Conservation (phyloP, 2,797 vertebrate species). For the Alca torda region DNA sequence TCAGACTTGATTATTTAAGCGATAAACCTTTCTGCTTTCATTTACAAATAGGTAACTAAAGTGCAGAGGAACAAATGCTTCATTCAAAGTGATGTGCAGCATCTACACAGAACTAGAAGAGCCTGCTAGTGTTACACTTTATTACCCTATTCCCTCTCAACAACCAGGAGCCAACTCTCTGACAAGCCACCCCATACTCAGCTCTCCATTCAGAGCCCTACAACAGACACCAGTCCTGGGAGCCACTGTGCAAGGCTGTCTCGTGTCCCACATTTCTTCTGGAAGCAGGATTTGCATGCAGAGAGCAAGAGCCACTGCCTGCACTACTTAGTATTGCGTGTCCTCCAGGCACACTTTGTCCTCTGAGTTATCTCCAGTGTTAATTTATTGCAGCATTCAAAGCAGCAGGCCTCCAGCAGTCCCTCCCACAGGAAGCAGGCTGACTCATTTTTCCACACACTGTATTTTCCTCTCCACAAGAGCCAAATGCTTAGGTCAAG, state of each 20-base stretch:
- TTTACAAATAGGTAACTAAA: not conserved
- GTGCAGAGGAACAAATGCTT: not conserved
- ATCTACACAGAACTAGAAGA: not conserved
- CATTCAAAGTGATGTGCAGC: not conserved
- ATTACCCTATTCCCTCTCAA: not conserved
- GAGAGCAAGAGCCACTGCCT: not conserved
- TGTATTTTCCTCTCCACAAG: constrained; percentile 41
- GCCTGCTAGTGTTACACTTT: not conserved
- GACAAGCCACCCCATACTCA: not conserved
- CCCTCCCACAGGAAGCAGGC: constrained; percentile 53
- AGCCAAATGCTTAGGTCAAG: constrained; percentile 35
- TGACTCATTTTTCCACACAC: constrained; percentile 56
- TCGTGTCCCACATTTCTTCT: not conserved
- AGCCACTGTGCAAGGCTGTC: not conserved
- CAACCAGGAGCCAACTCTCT: not conserved
- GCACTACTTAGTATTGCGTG: not conserved
- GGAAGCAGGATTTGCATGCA: not conserved
- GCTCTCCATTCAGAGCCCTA: not conserved
- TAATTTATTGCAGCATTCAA: constrained; percentile 52
- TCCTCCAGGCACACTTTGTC: constrained; percentile 63
- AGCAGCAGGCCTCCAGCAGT: constrained; percentile 5
- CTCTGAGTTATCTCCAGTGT: constrained; percentile 49
- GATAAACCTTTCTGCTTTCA: not conserved
- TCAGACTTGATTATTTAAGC: not conserved
- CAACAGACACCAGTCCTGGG: not conserved